Conservation (phyloP, 1,140 invertebrate species). For the Drosophila busckii region DNA sequence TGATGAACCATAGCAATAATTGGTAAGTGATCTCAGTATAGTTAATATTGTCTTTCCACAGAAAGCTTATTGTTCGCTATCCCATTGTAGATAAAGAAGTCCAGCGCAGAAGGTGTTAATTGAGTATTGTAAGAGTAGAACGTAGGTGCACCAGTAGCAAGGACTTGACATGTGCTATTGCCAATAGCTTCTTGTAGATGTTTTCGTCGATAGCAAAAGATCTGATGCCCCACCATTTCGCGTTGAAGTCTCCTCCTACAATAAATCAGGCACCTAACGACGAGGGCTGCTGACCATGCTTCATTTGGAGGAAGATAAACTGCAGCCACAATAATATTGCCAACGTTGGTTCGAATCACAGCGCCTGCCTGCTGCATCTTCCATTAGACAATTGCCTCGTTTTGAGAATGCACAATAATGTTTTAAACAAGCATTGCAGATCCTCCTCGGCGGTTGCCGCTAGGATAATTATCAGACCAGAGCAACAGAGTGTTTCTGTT, state of each 20-base stretch:
- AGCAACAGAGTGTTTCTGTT: not conserved
- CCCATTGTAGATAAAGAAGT: not conserved
- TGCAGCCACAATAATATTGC: not conserved
- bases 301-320: too few species aligned
- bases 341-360: not conserved
- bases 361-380: too few species aligned
- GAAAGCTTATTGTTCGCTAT: not conserved
- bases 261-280: not conserved
- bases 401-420: not conserved
- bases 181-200: conserved; percentile 12
- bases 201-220: conserved; percentile 1
- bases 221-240: conserved; percentile 13
- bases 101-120: not conserved
- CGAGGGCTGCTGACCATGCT: not conserved
- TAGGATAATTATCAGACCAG: conserved; percentile 3
- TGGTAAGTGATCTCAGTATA: conserved; percentile 5
- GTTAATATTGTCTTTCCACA: conserved; percentile 1
- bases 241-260: conserved; percentile 16
- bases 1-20: conserved; percentile 79
- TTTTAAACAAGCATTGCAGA: not conserved
- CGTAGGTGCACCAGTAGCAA: conserved; percentile 9
- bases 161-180: conserved; percentile 2
- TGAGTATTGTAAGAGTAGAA: conserved; percentile 3
- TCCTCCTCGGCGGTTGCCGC: conserved; percentile 1
- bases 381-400: not conserved